Evolutionary conservation across 92 coral and sea anemone species (phyloP), one percentile per base, ranked within the genome.

Genomic region (Ricordea florida): DNA sequence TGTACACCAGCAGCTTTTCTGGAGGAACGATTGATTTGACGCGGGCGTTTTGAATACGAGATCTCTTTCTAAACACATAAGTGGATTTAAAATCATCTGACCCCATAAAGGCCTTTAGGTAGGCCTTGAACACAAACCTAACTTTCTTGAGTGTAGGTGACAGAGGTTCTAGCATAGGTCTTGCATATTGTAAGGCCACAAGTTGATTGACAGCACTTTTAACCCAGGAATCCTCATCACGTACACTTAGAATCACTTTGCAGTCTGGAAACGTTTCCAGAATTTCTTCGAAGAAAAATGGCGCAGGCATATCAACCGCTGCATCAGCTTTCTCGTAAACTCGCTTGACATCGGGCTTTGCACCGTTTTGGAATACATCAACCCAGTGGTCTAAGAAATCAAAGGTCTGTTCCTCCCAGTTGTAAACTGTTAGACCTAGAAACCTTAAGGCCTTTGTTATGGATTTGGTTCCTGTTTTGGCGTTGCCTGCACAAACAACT

Each of bases 1-100:
- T 60, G 56, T 65, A 83, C 13, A 74, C 57, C 44, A 83, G 45
- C 20, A 83, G 67, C 77, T 83, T 83, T 41, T 60, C 82, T 43
- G 67, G 44, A 18, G 88, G 66, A 48, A 75, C 83, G 5, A 63
- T 50, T 10, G 88, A 35, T 66, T 67, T 83, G 30, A 75, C 78
- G 0, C 60, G 83, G 8, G 74, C 77, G 17, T 83, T 75, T 65
- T 83, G 88, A 47, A 51, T 43, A 26, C 72, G 78, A 23, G 36
- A 74, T 6, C 83, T 64, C 72, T 83, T 74, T 17, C 83, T 69
- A 29, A 45, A 67, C 40, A 83, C 57, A 32, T 35, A 58, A 0
- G 78, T 42, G 26, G 66, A 33, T 13, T 33, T 83, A 3, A 52
- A 70, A 27, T 76, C 32, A 28, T 6, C 3, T 14, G 34, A 30